These are phyloP conservation scores for Pheucticus melanocephalus DNA, from an alignment of 2,113 vertebrate genomes.

Conservation along the genomic window DNA sequence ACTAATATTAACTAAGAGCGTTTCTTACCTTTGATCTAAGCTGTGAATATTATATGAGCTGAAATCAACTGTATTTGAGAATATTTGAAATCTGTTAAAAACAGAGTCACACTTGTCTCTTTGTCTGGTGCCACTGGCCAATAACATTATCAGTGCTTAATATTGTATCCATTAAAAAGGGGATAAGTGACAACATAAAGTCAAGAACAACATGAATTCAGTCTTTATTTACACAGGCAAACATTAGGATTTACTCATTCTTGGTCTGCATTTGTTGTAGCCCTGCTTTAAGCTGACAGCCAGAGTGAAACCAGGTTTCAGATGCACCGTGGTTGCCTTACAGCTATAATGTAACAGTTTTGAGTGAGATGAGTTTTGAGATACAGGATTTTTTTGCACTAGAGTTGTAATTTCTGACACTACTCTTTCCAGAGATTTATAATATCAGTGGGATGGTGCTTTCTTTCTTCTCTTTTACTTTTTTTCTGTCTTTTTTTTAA, in stretches of 20 bases:
- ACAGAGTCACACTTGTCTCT: neutral
- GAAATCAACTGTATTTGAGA: neutral
- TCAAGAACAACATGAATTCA: neutral
- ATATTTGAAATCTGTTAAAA: neutral
- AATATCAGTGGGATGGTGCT: neutral
- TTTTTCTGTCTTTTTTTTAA: fast-evolving
- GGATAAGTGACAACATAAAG: neutral
- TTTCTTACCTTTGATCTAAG: neutral
- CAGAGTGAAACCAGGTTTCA: neutral
- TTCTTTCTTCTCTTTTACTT: neutral
- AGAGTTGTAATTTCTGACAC: neutral
- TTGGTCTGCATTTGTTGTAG: neutral
- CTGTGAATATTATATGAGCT: neutral
- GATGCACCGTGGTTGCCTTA: fast-evolving
- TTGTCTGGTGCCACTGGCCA: neutral
- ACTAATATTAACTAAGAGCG: neutral
- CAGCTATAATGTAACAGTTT: neutral
- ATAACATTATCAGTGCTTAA: neutral
- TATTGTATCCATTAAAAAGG: neutral
- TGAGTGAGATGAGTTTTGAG: neutral
- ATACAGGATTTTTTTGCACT: neutral
- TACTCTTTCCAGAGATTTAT: neutral
- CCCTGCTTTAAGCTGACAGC: neutral
- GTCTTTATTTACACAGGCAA: neutral
- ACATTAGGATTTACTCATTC: neutral